Conservation (phyloP, 2,113 vertebrate species). For the Oophaga pumilio region DNA sequence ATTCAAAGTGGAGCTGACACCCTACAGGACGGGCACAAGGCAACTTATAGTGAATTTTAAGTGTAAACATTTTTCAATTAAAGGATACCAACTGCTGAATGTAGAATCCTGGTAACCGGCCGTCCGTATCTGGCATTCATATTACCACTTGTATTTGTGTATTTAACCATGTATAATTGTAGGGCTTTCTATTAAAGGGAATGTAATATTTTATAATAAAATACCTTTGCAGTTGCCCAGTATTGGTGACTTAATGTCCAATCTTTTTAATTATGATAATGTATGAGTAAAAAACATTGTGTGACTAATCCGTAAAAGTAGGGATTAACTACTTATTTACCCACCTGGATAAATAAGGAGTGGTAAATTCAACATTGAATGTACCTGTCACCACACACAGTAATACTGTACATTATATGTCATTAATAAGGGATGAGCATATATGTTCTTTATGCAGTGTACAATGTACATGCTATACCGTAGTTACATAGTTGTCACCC, state of each 20-base stretch:
- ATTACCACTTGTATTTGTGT: background rate
- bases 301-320: background rate
- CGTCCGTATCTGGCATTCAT: background rate
- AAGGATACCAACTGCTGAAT: conserved; percentile 67
- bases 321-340: background rate
- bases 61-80: conserved; percentile 69
- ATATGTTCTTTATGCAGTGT: too few species aligned
- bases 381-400: too few species aligned
- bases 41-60: conserved; percentile 72
- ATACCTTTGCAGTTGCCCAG: background rate
- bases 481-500: too few species aligned
- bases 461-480: too few species aligned
- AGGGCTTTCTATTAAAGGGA: background rate
- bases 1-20: conserved; percentile 71
- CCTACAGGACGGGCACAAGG: conserved; percentile 64
- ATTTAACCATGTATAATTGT: background rate
- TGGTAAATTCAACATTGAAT: too few species aligned
- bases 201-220: background rate
- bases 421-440: too few species aligned
- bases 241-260: background rate
- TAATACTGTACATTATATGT: too few species aligned
- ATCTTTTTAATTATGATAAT: background rate
- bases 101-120: conserved; percentile 58
- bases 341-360: background rate
- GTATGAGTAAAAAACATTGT: background rate